Conservation (phyloP, 2,797 vertebrate genomes). For the Sardinella longiceps region DNA sequence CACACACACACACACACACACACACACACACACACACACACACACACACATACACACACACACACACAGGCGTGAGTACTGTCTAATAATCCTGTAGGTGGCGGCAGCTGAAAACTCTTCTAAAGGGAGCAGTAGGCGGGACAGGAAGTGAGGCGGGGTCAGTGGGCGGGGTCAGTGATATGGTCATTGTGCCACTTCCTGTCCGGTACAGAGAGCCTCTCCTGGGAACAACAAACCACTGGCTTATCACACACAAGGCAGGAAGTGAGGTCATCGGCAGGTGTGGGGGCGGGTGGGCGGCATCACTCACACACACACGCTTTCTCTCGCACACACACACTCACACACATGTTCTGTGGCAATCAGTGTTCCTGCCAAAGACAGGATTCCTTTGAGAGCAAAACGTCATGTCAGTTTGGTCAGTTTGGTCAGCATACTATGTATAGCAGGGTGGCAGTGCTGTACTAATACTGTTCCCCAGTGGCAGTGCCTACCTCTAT, state of each 20-base stretch:
- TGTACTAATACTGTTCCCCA: too few species aligned
- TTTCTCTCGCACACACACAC: background rate
- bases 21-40: slow-evolving; percentile 22
- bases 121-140: slow-evolving; percentile 36
- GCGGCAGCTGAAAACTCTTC: background rate
- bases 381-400: background rate
- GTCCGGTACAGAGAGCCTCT: slow-evolving; percentile 50
- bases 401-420: background rate
- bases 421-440: too few species aligned
- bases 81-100: slow-evolving; percentile 42
- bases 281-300: slow-evolving; percentile 53
- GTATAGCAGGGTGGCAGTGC: too few species aligned
- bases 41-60: slow-evolving; percentile 9
- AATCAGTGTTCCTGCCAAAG: background rate
- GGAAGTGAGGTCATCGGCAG: slow-evolving; percentile 73
- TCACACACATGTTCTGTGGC: background rate
- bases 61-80: background rate
- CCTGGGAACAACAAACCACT: slow-evolving; percentile 52
- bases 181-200: slow-evolving; percentile 73
- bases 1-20: slow-evolving; percentile 2
- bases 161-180: slow-evolving; percentile 50
- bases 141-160: slow-evolving; percentile 52
- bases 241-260: slow-evolving; percentile 65
- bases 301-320: slow-evolving; percentile 18
- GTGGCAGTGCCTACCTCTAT: too few species aligned